Conservation (phyloP, 53 echinoderm and acorn worm species). For the Henricia sp. region DNA sequence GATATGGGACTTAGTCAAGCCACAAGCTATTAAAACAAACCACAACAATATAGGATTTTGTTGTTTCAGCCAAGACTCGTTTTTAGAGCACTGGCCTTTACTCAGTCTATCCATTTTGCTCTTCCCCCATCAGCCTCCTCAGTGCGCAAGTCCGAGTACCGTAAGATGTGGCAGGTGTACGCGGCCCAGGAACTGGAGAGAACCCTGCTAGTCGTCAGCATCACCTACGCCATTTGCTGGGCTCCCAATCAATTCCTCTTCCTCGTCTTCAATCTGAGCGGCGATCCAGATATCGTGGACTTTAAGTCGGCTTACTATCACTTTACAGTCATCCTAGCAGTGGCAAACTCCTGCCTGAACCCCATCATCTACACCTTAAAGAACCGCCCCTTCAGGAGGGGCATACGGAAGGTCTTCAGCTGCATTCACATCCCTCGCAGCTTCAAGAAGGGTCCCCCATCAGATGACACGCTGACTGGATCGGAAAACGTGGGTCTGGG, state of each 20-base stretch:
- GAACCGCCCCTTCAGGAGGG: constrained; percentile 44
- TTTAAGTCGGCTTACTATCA: constrained; percentile 48
- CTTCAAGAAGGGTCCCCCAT: neutral
- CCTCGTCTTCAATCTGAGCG: constrained; percentile 41
- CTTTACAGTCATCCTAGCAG: constrained; percentile 37
- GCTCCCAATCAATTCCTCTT: constrained; percentile 61
- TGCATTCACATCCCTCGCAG: neutral
- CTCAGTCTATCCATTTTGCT: neutral
- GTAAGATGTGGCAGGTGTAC: constrained; percentile 47
- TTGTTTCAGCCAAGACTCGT: too few relatives aligned
- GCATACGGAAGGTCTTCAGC: constrained; percentile 18
- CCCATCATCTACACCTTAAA: constrained; percentile 60
- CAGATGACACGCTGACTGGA: neutral
- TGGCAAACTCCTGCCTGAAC: constrained; percentile 57
- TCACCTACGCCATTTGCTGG: constrained; percentile 65
- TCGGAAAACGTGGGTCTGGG: constrained; percentile 30
- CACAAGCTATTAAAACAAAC: too few relatives aligned
- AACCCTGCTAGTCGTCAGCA: constrained; percentile 50
- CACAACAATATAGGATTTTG: too few relatives aligned
- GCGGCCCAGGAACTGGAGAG: constrained; percentile 46
- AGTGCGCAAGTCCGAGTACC: neutral
- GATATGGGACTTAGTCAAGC: too few relatives aligned
- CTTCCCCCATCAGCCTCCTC: neutral
- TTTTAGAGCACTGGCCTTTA: neutral
- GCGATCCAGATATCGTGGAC: constrained; percentile 13